phyloP scores from a whole-genome alignment of 2,797 vertebrate genomes.

The Prunella strophiata region DNA sequence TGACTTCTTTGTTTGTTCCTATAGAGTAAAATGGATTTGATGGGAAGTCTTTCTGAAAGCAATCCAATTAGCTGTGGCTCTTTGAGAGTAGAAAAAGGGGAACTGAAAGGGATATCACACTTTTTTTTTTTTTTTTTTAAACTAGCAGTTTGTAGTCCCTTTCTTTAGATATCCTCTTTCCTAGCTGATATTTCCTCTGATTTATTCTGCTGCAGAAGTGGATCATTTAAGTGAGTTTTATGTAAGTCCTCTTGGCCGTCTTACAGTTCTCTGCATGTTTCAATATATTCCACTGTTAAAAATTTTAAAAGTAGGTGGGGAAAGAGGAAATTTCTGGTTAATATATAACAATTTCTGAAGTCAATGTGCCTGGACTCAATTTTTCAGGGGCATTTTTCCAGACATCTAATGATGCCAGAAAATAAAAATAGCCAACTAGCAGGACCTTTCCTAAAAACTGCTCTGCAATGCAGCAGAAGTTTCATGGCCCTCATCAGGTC shows the following conservation, averaged over 20 bases:
- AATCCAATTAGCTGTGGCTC: neutral
- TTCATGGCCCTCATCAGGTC: neutral
- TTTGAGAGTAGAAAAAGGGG: neutral
- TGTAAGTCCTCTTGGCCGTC: constrained; percentile 15
- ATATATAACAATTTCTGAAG: constrained; percentile 49
- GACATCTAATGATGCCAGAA: constrained; percentile 37
- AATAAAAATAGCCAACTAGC: constrained; percentile 52
- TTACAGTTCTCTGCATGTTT: constrained; percentile 38
- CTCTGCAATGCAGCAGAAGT: neutral
- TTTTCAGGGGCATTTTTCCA: constrained; percentile 64
- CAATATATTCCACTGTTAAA: constrained; percentile 63
- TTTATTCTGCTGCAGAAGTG: constrained; percentile 2
- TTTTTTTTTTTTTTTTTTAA: neutral
- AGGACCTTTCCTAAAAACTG: neutral
- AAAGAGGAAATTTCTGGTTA: constrained; percentile 65
- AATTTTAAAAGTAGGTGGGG: constrained; percentile 61
- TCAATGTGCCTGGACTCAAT: constrained; percentile 26
- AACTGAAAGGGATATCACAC: constrained; percentile 3
- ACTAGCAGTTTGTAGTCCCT: neutral
- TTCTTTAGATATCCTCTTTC: constrained; percentile 23
- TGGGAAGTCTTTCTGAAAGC: neutral
- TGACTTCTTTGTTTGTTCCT: neutral
- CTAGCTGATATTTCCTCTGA: constrained; percentile 3
- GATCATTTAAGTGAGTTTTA: constrained; percentile 31
- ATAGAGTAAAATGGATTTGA: neutral